Evolutionary conservation across 2,888 invertebrate genomes (phyloP).

Genomic region (Chydorus sphaericus): DNA sequence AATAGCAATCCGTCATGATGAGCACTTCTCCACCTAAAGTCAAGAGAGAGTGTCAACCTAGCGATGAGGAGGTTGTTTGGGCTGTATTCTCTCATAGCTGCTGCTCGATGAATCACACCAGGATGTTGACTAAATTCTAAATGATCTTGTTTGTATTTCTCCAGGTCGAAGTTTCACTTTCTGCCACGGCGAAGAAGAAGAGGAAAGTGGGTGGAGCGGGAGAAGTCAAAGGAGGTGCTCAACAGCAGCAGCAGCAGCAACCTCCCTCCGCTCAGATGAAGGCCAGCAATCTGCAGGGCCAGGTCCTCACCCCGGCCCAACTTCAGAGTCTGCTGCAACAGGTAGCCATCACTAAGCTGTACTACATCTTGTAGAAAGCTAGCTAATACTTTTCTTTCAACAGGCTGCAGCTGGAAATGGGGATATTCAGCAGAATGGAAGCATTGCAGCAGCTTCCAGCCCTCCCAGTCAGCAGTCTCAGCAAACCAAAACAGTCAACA

Average conservation of each 20-base stretch:
- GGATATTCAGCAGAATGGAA: constrained; percentile 29
- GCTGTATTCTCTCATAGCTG: too few relatives aligned
- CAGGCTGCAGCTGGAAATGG: constrained; percentile 23
- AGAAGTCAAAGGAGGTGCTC: constrained; percentile 1
- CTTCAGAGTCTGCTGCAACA: constrained; percentile 13
- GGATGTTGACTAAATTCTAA: too few relatives aligned
- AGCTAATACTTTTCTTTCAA: neutral
- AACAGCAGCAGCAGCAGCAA: too few relatives aligned
- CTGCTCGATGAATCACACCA: too few relatives aligned
- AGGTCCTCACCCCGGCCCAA: constrained; percentile 14
- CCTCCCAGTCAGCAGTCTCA: too few relatives aligned
- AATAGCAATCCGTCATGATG: neutral
- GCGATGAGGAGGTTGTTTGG: neutral
- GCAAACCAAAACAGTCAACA: constrained; percentile 18
- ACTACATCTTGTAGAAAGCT: neutral
- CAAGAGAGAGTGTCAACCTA: neutral
- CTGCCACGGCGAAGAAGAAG: constrained; percentile 2
- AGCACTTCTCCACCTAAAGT: neutral
- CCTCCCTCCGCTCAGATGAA: constrained; percentile 21
- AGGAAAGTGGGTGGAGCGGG: constrained; percentile 6
- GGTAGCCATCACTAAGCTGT: constrained; percentile 24
- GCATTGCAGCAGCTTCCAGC: constrained; percentile 16
- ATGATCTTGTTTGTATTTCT: too few relatives aligned
- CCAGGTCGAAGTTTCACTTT: too few relatives aligned
- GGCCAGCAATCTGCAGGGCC: constrained; percentile 20